phyloP scores from a whole-genome alignment of 2,113 vertebrate genomes.

The Esox niger region DNA sequence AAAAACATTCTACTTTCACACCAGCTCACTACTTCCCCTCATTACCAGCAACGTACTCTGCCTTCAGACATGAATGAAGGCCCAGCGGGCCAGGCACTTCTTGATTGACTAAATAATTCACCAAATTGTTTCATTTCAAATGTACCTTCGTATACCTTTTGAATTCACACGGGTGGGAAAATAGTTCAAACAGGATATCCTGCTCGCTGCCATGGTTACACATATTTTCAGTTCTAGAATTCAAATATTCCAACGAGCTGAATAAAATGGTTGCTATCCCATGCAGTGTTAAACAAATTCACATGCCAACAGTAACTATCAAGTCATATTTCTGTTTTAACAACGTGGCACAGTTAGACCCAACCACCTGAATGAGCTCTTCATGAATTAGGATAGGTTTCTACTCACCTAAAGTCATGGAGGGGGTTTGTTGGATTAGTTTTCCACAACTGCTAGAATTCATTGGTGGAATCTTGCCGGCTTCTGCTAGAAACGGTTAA shows the following conservation, averaged over 20 bases:
- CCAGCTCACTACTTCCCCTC: conserved; percentile 14
- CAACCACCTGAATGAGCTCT: no score
- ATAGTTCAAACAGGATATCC: conserved; percentile 22
- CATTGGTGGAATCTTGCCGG: no score
- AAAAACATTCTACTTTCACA: conserved; percentile 12
- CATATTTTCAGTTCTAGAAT: conserved; percentile 42
- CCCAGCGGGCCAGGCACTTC: conserved; percentile 17
- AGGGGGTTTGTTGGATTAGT: no score
- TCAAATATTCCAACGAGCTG: conserved; percentile 33
- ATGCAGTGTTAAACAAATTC: neutral
- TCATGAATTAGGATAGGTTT: no score
- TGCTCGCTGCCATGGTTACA: conserved; percentile 23
- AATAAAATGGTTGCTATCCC: conserved; percentile 16
- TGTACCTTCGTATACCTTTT: conserved; percentile 37
- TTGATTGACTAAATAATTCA: conserved; percentile 44
- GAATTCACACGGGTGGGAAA: conserved; percentile 17
- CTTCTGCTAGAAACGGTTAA: no score
- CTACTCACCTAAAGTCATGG: no score
- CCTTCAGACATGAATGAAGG: conserved; percentile 22
- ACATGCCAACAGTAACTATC: neutral
- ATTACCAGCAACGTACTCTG: conserved; percentile 3
- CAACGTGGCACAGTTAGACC: conserved; percentile 32
- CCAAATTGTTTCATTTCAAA: conserved; percentile 27
- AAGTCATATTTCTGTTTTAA: neutral
- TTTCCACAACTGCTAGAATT: no score